A percentile compares a stretch with the other conserved stretches of the same genome.
Evolutionary conservation across 2,113 vertebrate species (phyloP).

Genomic region (Passer montanus): DNA sequence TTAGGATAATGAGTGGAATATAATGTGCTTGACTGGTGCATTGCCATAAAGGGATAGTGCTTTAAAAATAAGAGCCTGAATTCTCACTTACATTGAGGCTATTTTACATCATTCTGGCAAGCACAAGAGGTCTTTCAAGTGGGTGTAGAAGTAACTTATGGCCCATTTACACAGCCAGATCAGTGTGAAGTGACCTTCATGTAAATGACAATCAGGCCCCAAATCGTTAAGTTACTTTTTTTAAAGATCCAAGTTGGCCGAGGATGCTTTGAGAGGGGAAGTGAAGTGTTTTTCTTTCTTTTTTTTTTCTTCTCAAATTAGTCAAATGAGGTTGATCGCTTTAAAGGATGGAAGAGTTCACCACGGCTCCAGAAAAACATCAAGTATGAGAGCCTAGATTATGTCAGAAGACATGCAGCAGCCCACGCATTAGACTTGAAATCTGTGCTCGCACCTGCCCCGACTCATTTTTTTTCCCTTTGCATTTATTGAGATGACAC

Average conservation of each 20-base stretch:
- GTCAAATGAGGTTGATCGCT: slow-evolving; percentile 68
- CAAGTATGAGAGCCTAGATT: slow-evolving; percentile 74
- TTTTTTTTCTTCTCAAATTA: slow-evolving; percentile 66
- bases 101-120: slow-evolving; percentile 63
- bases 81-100: slow-evolving; percentile 54
- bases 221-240: slow-evolving; percentile 42
- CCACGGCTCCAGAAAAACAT: slow-evolving; percentile 73
- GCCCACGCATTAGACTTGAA: slow-evolving; percentile 77
- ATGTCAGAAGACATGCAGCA: slow-evolving; percentile 76
- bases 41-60: slow-evolving; percentile 28
- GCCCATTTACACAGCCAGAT: slow-evolving; percentile 62
- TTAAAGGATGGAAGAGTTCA: slow-evolving; percentile 76
- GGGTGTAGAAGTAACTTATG: slow-evolving; percentile 65
- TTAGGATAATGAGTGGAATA: slow-evolving; percentile 35
- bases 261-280: slow-evolving; percentile 53
- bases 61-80: slow-evolving; percentile 55
- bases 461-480: slow-evolving; percentile 71
- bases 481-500: slow-evolving; percentile 78
- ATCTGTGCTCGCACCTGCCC: slow-evolving; percentile 76
- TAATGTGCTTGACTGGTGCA: slow-evolving; percentile 16
- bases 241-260: slow-evolving; percentile 48
- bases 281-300: slow-evolving; percentile 54
- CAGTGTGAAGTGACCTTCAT: slow-evolving; percentile 68
- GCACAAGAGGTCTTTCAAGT: slow-evolving; percentile 61
- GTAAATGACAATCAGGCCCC: slow-evolving; percentile 55